Evolutionary conservation across 2,888 invertebrate species (phyloP), one percentile per base, ranked within the genome.

Genomic region (Spodoptera picta): DNA sequence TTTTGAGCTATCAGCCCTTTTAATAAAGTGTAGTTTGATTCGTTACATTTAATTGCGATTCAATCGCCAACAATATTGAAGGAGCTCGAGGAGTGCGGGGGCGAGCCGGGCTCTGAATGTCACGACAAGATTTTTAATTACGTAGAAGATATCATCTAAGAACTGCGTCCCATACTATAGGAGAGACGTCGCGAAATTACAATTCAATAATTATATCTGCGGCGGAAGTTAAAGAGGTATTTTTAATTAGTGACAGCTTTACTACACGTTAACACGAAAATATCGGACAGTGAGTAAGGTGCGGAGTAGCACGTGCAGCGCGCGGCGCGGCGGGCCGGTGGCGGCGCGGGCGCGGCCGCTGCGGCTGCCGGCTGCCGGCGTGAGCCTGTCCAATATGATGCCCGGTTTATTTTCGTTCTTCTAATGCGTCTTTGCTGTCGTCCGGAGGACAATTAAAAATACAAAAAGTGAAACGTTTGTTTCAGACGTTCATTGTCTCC

Each of bases 101-200:
- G 93, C 90, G 92, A 91, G 92, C 89, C 85, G 88, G 87, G 84
- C 89, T 89, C 92, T 92, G 93, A 94, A 94, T 94, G 94, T 94
- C 94, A 94, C 94, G 94, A 94, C 94, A 94, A 93, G 87, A 94
- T 94, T 94, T 94, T 94, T 94, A 94, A 94, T 94, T 94, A 94
- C 93, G 91, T 89, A 86, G 79, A 81, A 91, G 94, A 94, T 94
- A 94, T 93, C 90, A 94, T 94, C 94, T 93, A 90, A 91, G 89
- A 90, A 89, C 86, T 89, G 89, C 88, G 86, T 87, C 89, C 88
- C 84, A 87, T 87, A 87, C 88, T 86, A 88, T 90, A 87, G 81
- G 86, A 86, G 89, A 90, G 91, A 90, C 90, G 90, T 91, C 84
- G 88, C 82, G 84, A 91, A 92, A 93, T 90, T 92, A 92, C 92